phyloP scores from a whole-genome alignment of 2,888 invertebrate genomes.

The Acanthosepion esculentum region DNA sequence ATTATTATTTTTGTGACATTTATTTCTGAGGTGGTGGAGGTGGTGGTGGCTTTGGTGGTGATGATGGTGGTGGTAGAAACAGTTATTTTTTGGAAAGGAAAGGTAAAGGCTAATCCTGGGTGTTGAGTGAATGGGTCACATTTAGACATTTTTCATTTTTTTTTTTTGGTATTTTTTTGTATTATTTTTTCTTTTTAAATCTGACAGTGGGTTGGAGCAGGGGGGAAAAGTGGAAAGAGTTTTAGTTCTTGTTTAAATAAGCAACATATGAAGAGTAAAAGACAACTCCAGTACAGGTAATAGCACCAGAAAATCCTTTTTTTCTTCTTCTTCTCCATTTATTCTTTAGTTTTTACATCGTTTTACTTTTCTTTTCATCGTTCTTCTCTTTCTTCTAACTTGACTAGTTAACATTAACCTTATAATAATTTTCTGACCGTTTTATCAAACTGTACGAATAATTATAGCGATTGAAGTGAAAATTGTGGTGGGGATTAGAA shows the following conservation, averaged over 20 bases:
- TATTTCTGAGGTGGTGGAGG: not conserved
- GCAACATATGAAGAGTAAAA: not conserved
- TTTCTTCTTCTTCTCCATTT: not conserved
- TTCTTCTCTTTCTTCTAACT: constrained; percentile 16
- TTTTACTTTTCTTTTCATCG: not conserved
- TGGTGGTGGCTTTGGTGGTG: constrained; percentile 1
- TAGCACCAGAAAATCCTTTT: constrained; percentile 1
- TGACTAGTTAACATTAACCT: not conserved
- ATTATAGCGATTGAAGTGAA: not conserved
- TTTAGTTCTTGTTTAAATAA: not conserved
- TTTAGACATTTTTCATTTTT: not conserved
- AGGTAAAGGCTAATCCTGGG: not conserved
- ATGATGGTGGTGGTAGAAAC: not conserved
- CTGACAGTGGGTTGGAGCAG: not conserved
- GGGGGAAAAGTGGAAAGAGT: constrained; percentile 33
- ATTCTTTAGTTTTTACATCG: not conserved
- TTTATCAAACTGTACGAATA: not conserved
- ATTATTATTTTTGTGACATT: not conserved
- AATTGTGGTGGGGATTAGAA: not conserved
- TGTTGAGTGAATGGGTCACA: not conserved
- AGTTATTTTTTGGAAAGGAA: not conserved
- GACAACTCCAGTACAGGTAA: not conserved
- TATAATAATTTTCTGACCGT: not conserved
- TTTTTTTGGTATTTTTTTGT: not conserved
- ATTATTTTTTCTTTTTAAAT: not conserved